Base-by-base conservation (phyloP, 2,888 invertebrate species). In the Molanna angustata region DNA sequence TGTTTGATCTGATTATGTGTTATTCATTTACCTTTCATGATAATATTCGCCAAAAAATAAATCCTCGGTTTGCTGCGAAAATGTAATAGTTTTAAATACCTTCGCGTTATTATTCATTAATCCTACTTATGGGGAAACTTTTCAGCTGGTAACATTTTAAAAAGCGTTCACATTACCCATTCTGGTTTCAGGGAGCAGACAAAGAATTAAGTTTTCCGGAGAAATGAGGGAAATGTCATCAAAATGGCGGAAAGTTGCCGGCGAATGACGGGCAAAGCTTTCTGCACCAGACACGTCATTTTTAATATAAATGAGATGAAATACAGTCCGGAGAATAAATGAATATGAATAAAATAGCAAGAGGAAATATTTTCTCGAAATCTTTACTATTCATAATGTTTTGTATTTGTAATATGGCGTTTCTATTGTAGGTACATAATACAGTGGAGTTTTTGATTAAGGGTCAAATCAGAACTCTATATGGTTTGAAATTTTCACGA, bases 221-320 rank as follows among this genome's bases (percentile, higher is more conserved):
- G 44, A 56, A 46, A 39, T 11, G 33, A 31, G 31, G 41, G 41
- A 54, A 57, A 54, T 54, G 57, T 54, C 57, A 54, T 51, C 54
- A 48, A 37, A 51, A 50, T 52, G 52, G 50, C 56, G 32, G 39
- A 21, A n/a, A 41, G 31, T 22, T 39, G 35, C 21, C 71, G 73
- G 68, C 69, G 73, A 72, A 4, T 14, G 32, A 27, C n/a, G 70
- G 73, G 67, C 69, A 65, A 67, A 69, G 64, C 68, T 66, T 66
- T 70, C 73, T 77, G 76, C 67, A 71, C 63, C 64, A 70, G 77
- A 77, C 77, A 77, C 76, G 74, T 77, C 77, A 77, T 77, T 77
- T 77, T 77, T 76, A 77, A 76, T 77, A 77, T 76, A 77, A 77
- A 77, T 76, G 76, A 76, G 75, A 75, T 71, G 76, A 76, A 77